Evolutionary conservation across 1,140 invertebrate species (phyloP).

Genomic region (Proales similis): DNA sequence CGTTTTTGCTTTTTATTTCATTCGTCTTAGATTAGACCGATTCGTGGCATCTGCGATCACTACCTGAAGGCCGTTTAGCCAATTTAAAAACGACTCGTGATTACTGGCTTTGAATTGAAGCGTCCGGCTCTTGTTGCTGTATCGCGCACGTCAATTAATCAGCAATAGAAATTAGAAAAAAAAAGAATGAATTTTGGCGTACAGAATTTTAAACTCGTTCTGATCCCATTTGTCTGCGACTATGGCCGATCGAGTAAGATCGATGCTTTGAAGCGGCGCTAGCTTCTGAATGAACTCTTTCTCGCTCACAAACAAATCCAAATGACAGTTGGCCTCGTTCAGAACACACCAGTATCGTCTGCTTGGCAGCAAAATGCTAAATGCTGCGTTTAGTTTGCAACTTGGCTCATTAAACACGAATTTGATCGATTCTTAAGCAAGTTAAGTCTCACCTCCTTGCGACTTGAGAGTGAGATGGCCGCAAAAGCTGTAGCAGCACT

Average conservation of each 20-base stretch:
- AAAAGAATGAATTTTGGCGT: too few relatives aligned
- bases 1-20: too few relatives aligned
- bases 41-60: too few relatives aligned
- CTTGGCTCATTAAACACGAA: neutral
- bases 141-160: too few relatives aligned
- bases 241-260: neutral
- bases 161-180: too few relatives aligned
- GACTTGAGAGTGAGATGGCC: conserved; percentile 20
- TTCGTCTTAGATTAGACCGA: too few relatives aligned
- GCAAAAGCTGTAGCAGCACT: conserved; percentile 8
- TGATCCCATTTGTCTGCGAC: neutral
- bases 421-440: neutral
- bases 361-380: too few relatives aligned
- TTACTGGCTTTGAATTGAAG: too few relatives aligned
- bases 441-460: conserved; percentile 2
- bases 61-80: too few relatives aligned
- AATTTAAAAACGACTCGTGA: too few relatives aligned
- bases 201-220: conserved; percentile 24
- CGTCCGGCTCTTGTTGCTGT: too few relatives aligned
- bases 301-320: neutral
- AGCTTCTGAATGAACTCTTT: conserved; percentile 12
- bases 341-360: conserved; percentile 21
- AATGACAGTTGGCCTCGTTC: neutral
- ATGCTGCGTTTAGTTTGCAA: neutral
- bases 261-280: neutral